These are phyloP conservation scores for Nomada hirtipes DNA, from an alignment of 2,888 invertebrate genomes.

Conservation along the genomic window DNA sequence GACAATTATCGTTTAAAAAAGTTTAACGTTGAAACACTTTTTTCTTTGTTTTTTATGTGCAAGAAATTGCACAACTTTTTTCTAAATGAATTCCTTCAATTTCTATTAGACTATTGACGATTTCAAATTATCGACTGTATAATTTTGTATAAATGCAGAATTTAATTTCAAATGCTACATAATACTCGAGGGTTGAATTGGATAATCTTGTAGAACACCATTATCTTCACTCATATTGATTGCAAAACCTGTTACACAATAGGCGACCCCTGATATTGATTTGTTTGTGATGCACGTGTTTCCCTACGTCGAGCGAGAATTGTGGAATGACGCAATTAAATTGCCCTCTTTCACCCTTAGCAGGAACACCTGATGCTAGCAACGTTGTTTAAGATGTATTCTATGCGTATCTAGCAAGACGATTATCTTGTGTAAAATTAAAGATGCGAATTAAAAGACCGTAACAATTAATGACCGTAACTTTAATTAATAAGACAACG, in stretches of 20 bases:
- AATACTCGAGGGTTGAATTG: no score
- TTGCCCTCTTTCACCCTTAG: not conserved
- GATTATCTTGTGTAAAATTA: not conserved
- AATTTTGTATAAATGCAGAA: not conserved
- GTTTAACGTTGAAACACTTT: no score
- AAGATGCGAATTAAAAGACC: no score
- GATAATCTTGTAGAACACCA: not conserved
- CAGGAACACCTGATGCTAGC: not conserved
- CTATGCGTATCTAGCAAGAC: not conserved
- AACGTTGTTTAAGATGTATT: not conserved
- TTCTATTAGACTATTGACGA: no score
- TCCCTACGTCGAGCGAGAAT: not conserved
- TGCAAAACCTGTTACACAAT: constrained; percentile 48
- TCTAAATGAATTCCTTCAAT: no score
- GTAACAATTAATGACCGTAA: no score
- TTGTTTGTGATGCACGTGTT: constrained; percentile 8
- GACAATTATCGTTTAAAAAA: not conserved
- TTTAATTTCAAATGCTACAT: no score
- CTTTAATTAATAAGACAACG: no score
- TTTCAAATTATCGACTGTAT: not conserved
- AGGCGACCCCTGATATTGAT: constrained; percentile 35
- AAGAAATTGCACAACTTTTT: no score
- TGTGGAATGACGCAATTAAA: not conserved
- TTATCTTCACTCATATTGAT: constrained; percentile 43
- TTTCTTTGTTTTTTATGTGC: no score